Base-by-base conservation (phyloP, 2,797 vertebrate species). In the Tauraco hartlaubi region DNA sequence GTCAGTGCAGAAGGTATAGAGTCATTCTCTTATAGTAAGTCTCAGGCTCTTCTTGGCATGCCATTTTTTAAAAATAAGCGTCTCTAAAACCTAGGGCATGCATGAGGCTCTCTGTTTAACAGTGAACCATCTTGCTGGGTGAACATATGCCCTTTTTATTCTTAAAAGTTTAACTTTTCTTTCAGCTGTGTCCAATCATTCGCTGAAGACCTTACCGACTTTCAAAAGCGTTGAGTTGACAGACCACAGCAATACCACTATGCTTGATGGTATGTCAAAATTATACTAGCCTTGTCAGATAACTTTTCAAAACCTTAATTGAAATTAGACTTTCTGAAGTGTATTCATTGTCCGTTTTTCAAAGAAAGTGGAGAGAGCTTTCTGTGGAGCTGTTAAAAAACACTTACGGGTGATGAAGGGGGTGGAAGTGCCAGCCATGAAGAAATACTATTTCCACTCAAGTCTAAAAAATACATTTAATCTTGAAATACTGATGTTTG, bases 141-240 rank as follows among this genome's bases (percentile, higher is more conserved):
- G 39, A 85, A 74, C 41, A 3, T 8, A 2, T 7, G 23, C 46
- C n/a, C 61, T 68, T 56, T 9, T 80, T 46, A 5, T 23, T 67
- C 56, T 75, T 12, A 18, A 75, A 39, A 58, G 54, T 59, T 33
- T 21, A 4, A 59, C 58, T 81, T 90, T 46, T 39, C 85, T 87
- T 91, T 82, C 88, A 98, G 97, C 52, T 66, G 12, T 12, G 41
- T 94, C 97, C 52, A 82, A 1, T 67, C 94, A 21, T 54, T 98
- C 96, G 5, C 96, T 54, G 66, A 98, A 96, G 95, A 98, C 98
- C 3, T 91, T 97, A 31, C 90, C 98, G 7, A 94, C 97, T 2
- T 98, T 99, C 95, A 98, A 96, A 97, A 98, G 98, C 5, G 97
- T 99, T 13, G 98, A 98, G 77, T 63, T 99, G 82, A 98, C 95